These are phyloP conservation scores for Leptopterna dolabrata DNA, from an alignment of 2,888 invertebrate species.

Conservation along the genomic window DNA sequence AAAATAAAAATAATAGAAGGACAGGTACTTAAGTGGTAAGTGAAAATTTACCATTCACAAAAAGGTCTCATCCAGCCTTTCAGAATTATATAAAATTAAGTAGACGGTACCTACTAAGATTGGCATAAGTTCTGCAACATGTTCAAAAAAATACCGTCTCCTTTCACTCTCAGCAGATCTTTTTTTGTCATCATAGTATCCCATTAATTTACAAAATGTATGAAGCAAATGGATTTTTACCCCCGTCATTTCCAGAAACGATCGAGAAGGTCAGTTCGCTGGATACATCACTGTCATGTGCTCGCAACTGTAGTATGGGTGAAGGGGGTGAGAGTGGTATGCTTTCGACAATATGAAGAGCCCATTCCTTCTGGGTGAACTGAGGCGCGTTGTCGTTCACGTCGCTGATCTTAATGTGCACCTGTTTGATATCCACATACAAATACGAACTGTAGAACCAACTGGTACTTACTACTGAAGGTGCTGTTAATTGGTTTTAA, in stretches of 20 bases:
- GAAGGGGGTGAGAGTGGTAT: constrained; percentile 83
- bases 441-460: constrained; percentile 9
- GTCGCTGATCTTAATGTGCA: constrained; percentile 82
- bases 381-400: constrained; percentile 90
- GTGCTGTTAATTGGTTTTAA: neutral
- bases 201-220: neutral
- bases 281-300: constrained; percentile 82
- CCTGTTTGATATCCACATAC: constrained; percentile 66
- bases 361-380: constrained; percentile 82
- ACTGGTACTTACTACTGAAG: neutral
- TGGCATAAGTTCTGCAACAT: no score
- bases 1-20: no score
- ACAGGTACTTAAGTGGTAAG: neutral
- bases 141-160: no score
- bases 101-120: no score
- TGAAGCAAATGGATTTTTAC: constrained; percentile 66
- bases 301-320: constrained; percentile 82
- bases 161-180: no score
- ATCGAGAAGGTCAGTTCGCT: constrained; percentile 83
- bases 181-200: no score
- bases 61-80: no score
- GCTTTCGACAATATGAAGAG: constrained; percentile 86
- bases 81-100: no score
- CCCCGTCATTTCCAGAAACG: constrained; percentile 74
- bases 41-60: no score